Evolutionary conservation across 2,113 vertebrate genomes (phyloP), one percentile per base, ranked within the genome.

Genomic region (Marmota flaviventris): DNA sequence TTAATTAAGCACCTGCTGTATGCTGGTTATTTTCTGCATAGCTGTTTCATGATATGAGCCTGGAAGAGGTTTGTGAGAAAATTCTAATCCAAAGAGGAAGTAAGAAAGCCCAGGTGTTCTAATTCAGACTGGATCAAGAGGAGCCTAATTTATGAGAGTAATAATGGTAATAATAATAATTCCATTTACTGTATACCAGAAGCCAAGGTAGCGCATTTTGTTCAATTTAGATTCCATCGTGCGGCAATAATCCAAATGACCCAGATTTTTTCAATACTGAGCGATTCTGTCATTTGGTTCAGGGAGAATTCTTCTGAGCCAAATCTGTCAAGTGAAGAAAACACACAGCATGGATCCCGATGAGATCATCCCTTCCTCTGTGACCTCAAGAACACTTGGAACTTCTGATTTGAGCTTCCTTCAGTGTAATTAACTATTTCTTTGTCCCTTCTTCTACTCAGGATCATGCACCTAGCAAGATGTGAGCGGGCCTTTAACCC

Each of bases 261-360:
- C 87, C 75, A 95, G 96, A 85, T 77, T 94, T 97, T 97, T 88
- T 85, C 83, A 65, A 5, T 39, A 53, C 56, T 81, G 92, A 94
- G 69, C 83, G 27, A 39, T 91, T 82, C 85, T 45, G 76, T 96
- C 91, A 56, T 87, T 89, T 89, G 73, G 39, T 72, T 83, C 93
- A 27, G 29, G 12, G 51, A 20, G 27, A 37, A 53, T 42, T 69
- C 48, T 88, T 75, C 69, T 39, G 70, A 87, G 79, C 70, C 92
- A 27, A 75, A 84, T 61, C 56, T 94, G 89, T 78, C 75, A 0
- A 24, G 22, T 4, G 37, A 70, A 84, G 39, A 85, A 63, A 86
- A 77, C 3, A 76, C 88, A 77, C 81, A 73, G 81, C 29, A 13
- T 67, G 88, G 53, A 42, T 34, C 39, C 85, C 6, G 85, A 78